These are phyloP conservation scores for Aphaenogaster ashmeadi DNA, from an alignment of 1,140 invertebrate species.

Conservation along the genomic window DNA sequence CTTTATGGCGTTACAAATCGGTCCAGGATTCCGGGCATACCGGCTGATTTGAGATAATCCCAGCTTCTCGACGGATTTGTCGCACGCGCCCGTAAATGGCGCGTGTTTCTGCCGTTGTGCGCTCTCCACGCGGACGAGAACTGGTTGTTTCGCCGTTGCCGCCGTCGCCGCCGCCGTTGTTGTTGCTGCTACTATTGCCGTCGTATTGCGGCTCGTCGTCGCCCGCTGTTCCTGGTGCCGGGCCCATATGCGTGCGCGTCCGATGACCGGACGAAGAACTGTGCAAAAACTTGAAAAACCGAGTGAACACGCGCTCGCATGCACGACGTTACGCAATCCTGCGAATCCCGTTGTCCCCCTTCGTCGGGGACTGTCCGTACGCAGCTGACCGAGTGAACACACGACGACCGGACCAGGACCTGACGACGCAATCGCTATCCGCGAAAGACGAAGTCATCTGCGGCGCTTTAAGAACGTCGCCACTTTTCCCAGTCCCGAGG, in stretches of 20 bases:
- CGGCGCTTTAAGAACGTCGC: constrained; percentile 47
- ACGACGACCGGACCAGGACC: not conserved
- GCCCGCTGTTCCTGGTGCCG: constrained; percentile 68
- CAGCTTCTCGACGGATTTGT: constrained; percentile 82
- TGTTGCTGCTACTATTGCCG: not conserved
- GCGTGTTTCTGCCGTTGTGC: constrained; percentile 55
- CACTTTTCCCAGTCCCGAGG: constrained; percentile 27
- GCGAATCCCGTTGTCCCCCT: constrained; percentile 79
- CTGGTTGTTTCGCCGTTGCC: constrained; percentile 20
- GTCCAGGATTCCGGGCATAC: constrained; percentile 83
- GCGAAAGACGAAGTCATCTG: constrained; percentile 46
- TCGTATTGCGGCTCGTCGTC: constrained; percentile 68
- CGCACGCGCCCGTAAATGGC: constrained; percentile 84
- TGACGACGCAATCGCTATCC: constrained; percentile 62
- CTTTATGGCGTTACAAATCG: constrained; percentile 85
- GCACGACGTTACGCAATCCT: constrained; percentile 75
- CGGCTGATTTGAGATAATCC: constrained; percentile 83
- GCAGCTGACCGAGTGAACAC: constrained; percentile 66
- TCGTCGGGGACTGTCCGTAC: constrained; percentile 58
- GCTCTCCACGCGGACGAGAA: constrained; percentile 27
- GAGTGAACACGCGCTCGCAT: constrained; percentile 67
- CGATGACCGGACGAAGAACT: constrained; percentile 74
- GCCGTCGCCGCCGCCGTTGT: not conserved
- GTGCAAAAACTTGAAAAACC: constrained; percentile 79
- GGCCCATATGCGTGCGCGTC: constrained; percentile 9